A percentile compares a stretch with the other conserved stretches of the same genome.
Conservation (phyloP, 2,797 vertebrate species). For the Clarias laeviceps region DNA sequence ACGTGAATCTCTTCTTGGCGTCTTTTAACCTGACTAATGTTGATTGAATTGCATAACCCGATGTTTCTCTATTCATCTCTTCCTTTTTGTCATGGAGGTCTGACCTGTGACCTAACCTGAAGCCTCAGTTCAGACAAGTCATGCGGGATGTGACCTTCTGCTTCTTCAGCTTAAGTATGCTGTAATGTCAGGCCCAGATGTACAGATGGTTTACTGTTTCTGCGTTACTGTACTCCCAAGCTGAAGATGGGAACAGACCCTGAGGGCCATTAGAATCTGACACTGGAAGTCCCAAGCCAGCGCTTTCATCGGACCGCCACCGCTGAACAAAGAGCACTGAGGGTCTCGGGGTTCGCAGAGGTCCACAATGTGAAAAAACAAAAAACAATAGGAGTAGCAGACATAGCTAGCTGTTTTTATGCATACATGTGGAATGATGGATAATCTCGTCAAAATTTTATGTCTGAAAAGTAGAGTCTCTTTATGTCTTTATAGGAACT, state of each 20-base stretch:
- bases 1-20: not conserved
- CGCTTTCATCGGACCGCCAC: slow-evolving; percentile 15
- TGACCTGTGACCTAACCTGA: slow-evolving; percentile 18
- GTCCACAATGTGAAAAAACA: slow-evolving; percentile 21
- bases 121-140: slow-evolving; percentile 24
- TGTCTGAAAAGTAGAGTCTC: not conserved
- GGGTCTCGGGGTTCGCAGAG: not conserved
- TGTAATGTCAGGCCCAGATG: slow-evolving; percentile 43
- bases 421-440: not conserved
- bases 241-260: slow-evolving; percentile 25
- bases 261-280: slow-evolving; percentile 28
- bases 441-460: not conserved
- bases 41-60: not conserved
- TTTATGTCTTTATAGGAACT: slow-evolving; percentile 2
- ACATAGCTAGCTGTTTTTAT: not conserved
- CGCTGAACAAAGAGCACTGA: slow-evolving; percentile 15
- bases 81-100: slow-evolving; percentile 27
- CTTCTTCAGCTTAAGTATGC: slow-evolving; percentile 9
- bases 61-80: not conserved
- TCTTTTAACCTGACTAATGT: not conserved
- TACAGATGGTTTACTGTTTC: slow-evolving; percentile 29
- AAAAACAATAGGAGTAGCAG: not conserved
- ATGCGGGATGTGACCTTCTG: not conserved
- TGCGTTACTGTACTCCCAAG: slow-evolving; percentile 10
- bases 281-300: slow-evolving; percentile 21